Conservation (phyloP, 2,113 vertebrate genomes). For the Tupaia chinensis region DNA sequence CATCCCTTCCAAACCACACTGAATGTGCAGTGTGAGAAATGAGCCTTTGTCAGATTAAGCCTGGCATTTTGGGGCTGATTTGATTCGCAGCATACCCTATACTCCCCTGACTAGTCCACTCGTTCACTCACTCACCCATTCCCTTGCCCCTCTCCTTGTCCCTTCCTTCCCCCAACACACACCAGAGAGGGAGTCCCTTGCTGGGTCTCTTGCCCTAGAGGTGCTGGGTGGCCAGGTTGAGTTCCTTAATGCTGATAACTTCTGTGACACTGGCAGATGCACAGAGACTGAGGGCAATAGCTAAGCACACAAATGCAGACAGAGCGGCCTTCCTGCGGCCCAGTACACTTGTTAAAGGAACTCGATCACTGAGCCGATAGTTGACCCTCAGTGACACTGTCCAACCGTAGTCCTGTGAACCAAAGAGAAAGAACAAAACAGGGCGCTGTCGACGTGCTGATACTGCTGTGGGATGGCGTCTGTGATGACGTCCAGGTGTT, state of each 20-base stretch:
- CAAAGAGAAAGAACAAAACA: neutral
- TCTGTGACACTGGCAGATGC: neutral
- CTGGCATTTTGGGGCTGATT: neutral
- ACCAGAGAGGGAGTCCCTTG: neutral
- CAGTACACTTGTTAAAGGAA: neutral
- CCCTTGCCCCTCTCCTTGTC: neutral
- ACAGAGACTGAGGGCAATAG: neutral
- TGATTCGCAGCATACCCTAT: neutral
- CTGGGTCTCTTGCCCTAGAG: neutral
- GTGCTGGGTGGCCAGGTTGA: rapidly evolving
- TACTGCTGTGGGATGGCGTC: rapidly evolving
- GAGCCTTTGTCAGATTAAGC: neutral
- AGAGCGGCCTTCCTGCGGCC: neutral
- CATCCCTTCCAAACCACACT: neutral
- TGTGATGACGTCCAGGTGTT: no score
- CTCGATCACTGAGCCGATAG: neutral
- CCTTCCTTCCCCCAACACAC: neutral
- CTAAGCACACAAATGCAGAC: neutral
- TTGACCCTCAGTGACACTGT: neutral
- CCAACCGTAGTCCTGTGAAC: neutral
- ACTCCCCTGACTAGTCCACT: neutral
- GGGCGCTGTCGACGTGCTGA: neutral
- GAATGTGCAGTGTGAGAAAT: neutral
- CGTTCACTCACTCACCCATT: neutral
- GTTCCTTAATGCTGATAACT: neutral